Conservation (phyloP, 2,797 vertebrate species). For the Helostoma temminkii region DNA sequence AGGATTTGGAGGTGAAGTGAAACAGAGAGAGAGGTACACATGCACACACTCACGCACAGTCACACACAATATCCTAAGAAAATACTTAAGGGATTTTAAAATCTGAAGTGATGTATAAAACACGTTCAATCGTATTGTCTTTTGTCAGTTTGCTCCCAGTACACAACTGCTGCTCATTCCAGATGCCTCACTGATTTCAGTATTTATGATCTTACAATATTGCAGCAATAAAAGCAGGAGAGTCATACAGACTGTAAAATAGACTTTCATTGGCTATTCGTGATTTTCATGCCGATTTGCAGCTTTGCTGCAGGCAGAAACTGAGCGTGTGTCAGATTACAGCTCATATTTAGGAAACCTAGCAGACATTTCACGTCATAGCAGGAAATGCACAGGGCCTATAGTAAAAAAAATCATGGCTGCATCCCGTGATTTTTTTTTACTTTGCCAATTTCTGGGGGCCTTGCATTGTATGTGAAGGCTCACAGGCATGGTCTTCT, state of each 20-base stretch:
- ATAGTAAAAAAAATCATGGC: not conserved
- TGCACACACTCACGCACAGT: not conserved
- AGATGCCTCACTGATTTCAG: constrained; percentile 17
- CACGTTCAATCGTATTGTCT: constrained; percentile 19
- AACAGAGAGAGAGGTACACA: constrained; percentile 1
- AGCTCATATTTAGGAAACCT: constrained; percentile 17
- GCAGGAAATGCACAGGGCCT: not conserved
- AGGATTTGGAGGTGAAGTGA: not conserved
- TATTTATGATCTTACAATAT: constrained; percentile 16
- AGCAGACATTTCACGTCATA: not conserved
- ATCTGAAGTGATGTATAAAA: constrained; percentile 10
- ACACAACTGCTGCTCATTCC: constrained; percentile 28
- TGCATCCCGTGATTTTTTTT: not conserved
- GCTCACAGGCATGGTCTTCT: not conserved
- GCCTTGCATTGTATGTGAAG: too few relatives aligned
- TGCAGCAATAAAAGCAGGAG: not conserved
- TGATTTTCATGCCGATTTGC: not conserved
- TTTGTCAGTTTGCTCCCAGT: constrained; percentile 21
- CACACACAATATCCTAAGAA: constrained; percentile 6
- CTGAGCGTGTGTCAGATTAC: constrained; percentile 16
- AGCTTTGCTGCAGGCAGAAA: not conserved
- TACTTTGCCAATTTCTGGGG: not conserved
- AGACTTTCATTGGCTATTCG: not conserved
- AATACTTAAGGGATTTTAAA: constrained; percentile 24
- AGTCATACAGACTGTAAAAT: constrained; percentile 5